phyloP scores from a whole-genome alignment of 2,888 invertebrate genomes.

The Amiota mariae region DNA sequence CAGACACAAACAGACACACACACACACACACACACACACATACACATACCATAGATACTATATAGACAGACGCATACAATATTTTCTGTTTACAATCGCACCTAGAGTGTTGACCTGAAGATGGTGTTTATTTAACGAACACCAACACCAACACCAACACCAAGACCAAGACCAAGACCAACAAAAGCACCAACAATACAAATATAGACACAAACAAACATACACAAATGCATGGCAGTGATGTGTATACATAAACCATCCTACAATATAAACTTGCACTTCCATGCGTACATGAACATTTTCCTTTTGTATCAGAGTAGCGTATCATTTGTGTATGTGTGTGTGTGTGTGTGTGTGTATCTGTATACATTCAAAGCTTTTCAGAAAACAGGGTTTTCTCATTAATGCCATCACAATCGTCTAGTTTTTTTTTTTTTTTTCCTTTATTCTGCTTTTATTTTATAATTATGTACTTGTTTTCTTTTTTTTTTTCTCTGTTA shows the following conservation, averaged over 20 bases:
- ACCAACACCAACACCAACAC: background rate
- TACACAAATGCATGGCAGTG: background rate
- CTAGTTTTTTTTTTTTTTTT: background rate
- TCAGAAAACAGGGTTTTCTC: no score
- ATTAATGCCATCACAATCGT: background rate
- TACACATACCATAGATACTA: background rate
- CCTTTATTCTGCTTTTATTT: background rate
- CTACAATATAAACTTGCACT: background rate
- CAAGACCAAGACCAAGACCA: background rate
- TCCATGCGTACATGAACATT: background rate
- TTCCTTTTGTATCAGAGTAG: background rate
- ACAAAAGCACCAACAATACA: background rate
- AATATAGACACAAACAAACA: background rate
- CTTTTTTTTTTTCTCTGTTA: background rate
- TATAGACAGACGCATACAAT: background rate
- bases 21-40: background rate
- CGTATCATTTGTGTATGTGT: background rate
- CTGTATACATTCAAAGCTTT: background rate
- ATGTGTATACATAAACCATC: no score
- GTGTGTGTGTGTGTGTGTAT: slow-evolving; percentile 4
- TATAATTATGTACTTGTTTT: background rate
- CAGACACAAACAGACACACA: background rate
- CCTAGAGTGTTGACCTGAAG: slow-evolving; percentile 72
- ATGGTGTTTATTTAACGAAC: slow-evolving; percentile 59
- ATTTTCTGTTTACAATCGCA: slow-evolving; percentile 65